Evolutionary conservation across 2,797 vertebrate genomes (phyloP).

Genomic region (Paramormyrops hopkinsi): DNA sequence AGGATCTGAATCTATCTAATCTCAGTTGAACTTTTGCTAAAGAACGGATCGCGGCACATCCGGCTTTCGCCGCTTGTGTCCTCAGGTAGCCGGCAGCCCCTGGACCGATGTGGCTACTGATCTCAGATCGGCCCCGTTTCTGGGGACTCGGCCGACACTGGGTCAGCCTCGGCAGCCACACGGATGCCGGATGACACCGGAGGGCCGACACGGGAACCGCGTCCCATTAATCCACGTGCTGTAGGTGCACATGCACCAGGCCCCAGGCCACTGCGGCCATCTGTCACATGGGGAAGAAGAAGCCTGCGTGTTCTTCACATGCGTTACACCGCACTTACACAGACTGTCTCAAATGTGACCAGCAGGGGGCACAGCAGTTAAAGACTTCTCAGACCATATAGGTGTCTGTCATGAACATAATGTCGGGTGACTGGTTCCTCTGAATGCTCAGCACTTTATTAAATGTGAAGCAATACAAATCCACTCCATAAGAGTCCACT

Average conservation of each 20-base stretch:
- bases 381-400: not conserved
- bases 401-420: not conserved
- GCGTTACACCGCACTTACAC: not conserved
- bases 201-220: not conserved
- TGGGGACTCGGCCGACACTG: too few species aligned
- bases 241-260: not conserved
- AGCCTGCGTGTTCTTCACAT: not conserved
- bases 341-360: not conserved
- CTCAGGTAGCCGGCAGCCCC: not conserved
- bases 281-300: not conserved
- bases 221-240: not conserved
- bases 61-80: not conserved
- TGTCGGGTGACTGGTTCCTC: not conserved
- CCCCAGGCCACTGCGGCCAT: not conserved
- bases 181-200: not conserved
- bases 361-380: not conserved
- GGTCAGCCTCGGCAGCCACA: not conserved
- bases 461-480: not conserved
- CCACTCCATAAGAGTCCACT: not conserved
- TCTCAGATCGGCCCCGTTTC: not conserved
- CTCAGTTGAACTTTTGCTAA: not conserved
- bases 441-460: not conserved
- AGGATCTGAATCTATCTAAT: conserved; percentile 16
- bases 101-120: not conserved
- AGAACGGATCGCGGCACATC: not conserved